Evolutionary conservation across 2,888 invertebrate species (phyloP).

Genomic region (Hedychridium roseum): DNA sequence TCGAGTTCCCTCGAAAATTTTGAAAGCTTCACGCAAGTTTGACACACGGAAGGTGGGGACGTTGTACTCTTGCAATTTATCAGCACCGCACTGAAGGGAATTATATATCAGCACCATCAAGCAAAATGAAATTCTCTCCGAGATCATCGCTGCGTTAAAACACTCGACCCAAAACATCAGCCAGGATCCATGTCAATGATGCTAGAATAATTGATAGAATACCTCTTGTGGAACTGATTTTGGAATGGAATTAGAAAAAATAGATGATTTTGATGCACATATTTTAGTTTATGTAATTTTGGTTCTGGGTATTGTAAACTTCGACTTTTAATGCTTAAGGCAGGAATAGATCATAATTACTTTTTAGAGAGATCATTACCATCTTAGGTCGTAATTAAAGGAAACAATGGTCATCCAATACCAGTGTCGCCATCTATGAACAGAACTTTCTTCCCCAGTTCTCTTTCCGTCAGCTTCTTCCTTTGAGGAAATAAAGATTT

Average conservation of each 20-base stretch:
- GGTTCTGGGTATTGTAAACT: too few species aligned
- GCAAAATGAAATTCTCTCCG: too few species aligned
- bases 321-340: neutral
- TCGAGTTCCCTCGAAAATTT: slow-evolving; percentile 51
- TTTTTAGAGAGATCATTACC: neutral
- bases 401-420: slow-evolving; percentile 18
- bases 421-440: slow-evolving; percentile 39
- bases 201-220: too few species aligned
- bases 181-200: too few species aligned
- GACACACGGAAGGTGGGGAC: too few species aligned
- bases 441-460: slow-evolving; percentile 13
- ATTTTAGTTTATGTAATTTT: neutral
- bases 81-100: too few species aligned
- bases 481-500: too few species aligned
- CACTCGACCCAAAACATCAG: too few species aligned
- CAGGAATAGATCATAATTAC: neutral
- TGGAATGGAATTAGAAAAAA: neutral
- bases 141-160: too few species aligned
- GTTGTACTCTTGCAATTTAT: too few species aligned
- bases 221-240: too few species aligned
- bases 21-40: neutral
- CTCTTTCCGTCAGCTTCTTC: slow-evolving; percentile 6
- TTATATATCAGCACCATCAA: too few species aligned
- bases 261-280: neutral
- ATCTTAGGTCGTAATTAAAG: neutral